A percentile compares a stretch with the other conserved stretches of the same genome.
These are phyloP conservation scores for Listronotus bonariensis DNA, from an alignment of 1,140 invertebrate genomes.

Conservation along the genomic window DNA sequence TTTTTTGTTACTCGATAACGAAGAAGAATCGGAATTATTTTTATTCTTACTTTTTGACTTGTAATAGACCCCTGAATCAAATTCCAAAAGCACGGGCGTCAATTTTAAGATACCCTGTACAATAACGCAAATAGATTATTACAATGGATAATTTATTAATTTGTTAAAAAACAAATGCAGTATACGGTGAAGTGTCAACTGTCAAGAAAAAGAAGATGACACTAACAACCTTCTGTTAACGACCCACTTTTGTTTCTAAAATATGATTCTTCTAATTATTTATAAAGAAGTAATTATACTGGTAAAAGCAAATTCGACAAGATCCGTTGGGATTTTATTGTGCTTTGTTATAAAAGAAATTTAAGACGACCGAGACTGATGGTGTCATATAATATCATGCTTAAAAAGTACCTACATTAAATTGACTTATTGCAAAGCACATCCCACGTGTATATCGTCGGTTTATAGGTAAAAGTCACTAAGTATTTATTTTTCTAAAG, in stretches of 20 bases:
- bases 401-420: no score
- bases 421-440: no score
- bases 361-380: neutral
- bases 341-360: constrained; percentile 7
- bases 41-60: no score
- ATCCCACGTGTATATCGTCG: no score
- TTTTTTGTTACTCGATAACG: no score
- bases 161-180: constrained; percentile 6
- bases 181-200: neutral
- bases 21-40: no score
- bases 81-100: no score
- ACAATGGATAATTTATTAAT: constrained; percentile 10
- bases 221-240: constrained; percentile 23
- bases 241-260: constrained; percentile 29
- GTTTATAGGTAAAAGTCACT: no score
- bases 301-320: neutral
- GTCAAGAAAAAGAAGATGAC: constrained; percentile 12
- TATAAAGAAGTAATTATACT: constrained; percentile 16
- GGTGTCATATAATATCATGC: neutral
- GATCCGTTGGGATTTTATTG: constrained; percentile 9
- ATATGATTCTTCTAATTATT: constrained; percentile 33
- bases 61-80: no score
- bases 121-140: no score
- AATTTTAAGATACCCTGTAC: no score
- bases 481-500: no score